Base-by-base conservation (phyloP, 1,140 invertebrate genomes). In the Caerostris darwini region DNA sequence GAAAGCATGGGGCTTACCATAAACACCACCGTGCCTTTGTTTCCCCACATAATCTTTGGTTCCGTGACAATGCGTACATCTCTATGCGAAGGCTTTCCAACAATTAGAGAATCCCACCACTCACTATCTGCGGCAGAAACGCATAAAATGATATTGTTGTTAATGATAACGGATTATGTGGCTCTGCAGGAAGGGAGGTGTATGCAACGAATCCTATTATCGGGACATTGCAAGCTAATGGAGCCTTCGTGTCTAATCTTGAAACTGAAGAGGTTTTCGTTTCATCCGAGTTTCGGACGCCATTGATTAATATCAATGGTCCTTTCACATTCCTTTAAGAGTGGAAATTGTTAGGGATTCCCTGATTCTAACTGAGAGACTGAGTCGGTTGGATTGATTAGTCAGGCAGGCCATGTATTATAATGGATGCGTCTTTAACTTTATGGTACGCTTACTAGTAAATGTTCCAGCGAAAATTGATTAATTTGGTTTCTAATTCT, bases 131-230 rank as follows among this genome's bases (percentile, higher is more conserved):
- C 64, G 7, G n/a, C 8, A 17, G 64, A 89, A 61, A 17, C 8
- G 61, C 50, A 83, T 83, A 57, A 83, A 83, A 83, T 56, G 87
- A 89, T 89, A 69, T 69, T 89, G 87, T 89, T 89, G 87, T 89
- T 89, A 89, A 89, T 89, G 87, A 89, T 89, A 89, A 89, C 61
- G 87, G 87, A 89, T 89, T 89, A 89, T 69, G 54, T 50, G 17
- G 14, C 53, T 19, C 34, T 34, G 34, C 34, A 10, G 57, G 53
- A 19, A 57, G 19, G 58, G 56, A n/a, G n/a, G n/a, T n/a, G 64
- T 58, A 77, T 53, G 69, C 19, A 59, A 90, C 12, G 67, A 54
- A 90, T 81, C 67, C 64, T 81, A 90, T 90, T 90, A 90, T 19
- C 8, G 89, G 61, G 59, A 90, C 89, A 90, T 90, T 81, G 89